Conservation (phyloP, 2,113 vertebrate genomes). For the Balaenoptera acutorostrata region DNA sequence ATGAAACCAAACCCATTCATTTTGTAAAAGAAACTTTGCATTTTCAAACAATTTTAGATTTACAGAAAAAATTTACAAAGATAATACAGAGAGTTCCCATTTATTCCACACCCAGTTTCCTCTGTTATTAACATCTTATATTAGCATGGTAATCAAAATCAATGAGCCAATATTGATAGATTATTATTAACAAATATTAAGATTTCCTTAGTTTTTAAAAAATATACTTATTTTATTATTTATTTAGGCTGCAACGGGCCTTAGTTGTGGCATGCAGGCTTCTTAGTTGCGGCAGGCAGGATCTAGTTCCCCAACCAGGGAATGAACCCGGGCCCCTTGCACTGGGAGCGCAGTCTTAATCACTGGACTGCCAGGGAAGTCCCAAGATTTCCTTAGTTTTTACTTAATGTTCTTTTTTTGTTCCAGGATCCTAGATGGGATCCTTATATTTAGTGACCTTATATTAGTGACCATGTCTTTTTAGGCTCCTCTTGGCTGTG, state of each 20-base stretch:
- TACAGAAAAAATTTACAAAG: neutral
- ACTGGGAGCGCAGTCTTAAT: neutral
- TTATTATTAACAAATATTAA: neutral
- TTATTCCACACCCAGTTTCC: rapidly evolving
- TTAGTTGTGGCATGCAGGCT: too few relatives aligned
- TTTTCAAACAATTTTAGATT: neutral
- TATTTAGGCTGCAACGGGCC: too few relatives aligned
- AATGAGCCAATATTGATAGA: neutral
- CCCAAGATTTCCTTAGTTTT: neutral
- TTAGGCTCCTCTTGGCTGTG: neutral
- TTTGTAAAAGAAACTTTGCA: neutral
- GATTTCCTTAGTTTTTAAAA: neutral
- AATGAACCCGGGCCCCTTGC: neutral
- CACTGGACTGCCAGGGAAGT: neutral
- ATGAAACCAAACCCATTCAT: neutral
- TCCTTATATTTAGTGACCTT: neutral
- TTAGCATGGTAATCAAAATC: neutral
- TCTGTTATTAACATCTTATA: neutral
- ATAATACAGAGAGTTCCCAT: neutral
- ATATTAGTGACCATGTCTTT: neutral
- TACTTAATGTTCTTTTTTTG: neutral
- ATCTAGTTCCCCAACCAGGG: neutral
- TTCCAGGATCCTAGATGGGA: too few relatives aligned
- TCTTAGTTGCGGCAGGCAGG: too few relatives aligned
- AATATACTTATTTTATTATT: too few relatives aligned